Percentiles rank a stretch among this genome's conserved stretches.
phyloP scores from a whole-genome alignment of 2,113 vertebrate genomes.

The Oreotrochilus melanogaster region DNA sequence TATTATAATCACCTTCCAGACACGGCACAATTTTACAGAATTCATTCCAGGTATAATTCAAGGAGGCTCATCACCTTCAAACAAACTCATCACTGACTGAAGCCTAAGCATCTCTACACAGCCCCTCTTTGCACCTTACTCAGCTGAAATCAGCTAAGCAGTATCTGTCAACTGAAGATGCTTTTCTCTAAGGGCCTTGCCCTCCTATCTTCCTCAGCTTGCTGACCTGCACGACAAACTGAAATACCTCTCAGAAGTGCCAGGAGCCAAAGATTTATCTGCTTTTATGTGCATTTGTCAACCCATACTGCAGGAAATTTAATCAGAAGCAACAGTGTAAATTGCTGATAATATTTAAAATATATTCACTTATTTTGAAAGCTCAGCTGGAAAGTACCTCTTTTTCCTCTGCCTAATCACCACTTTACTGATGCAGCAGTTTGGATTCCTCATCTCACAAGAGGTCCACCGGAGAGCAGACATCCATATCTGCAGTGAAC shows the following conservation, averaged over 20 bases:
- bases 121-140: neutral
- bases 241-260: neutral
- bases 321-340: neutral
- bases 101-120: neutral
- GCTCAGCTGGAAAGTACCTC: neutral
- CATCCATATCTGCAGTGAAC: neutral
- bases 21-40: neutral
- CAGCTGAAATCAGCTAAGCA: neutral
- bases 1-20: neutral
- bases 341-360: neutral
- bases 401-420: neutral
- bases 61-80: neutral
- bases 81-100: neutral
- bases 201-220: neutral
- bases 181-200: neutral
- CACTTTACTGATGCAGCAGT: neutral
- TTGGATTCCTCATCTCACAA: neutral
- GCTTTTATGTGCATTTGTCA: neutral
- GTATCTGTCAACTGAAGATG: neutral
- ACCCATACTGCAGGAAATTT: neutral
- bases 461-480: neutral
- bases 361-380: neutral
- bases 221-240: neutral
- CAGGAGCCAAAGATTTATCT: neutral
- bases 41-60: neutral